These are phyloP conservation scores for Numenius phaeopus DNA, from an alignment of 2,797 vertebrate genomes.

Conservation along the genomic window DNA sequence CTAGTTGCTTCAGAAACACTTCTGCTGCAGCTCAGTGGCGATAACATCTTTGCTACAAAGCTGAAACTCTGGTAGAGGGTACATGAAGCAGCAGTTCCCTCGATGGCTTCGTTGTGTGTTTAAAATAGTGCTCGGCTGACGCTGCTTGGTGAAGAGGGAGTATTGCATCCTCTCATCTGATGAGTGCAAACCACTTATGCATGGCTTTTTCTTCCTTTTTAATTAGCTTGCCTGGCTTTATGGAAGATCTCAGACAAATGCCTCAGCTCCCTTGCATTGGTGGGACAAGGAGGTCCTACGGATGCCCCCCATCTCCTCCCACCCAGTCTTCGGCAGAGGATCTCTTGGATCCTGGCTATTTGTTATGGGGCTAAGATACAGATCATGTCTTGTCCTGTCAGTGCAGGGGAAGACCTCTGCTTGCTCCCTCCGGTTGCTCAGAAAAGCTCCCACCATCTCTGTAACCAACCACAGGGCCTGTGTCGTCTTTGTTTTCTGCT, in stretches of 20 bases:
- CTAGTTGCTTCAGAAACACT: not conserved
- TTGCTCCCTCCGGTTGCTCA: accelerated
- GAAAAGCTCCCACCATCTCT: not conserved
- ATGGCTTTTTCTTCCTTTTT: accelerated
- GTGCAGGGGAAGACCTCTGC: not conserved
- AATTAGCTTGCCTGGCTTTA: not conserved
- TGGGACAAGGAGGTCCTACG: not conserved
- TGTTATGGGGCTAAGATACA: accelerated
- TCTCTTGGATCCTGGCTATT: not conserved
- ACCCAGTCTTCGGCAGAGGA: not conserved
- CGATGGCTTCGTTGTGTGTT: accelerated
- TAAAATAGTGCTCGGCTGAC: constrained; percentile 26
- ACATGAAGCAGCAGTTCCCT: not conserved
- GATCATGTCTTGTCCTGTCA: accelerated
- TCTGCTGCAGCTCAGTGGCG: not conserved
- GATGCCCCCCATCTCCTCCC: not conserved
- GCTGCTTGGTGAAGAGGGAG: constrained; percentile 21
- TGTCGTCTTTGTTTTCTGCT: not conserved
- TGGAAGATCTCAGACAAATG: not conserved
- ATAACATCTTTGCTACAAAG: accelerated
- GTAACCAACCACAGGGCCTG: not conserved
- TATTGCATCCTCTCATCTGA: not conserved
- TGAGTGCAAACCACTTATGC: accelerated
- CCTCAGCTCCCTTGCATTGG: accelerated
- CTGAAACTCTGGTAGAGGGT: not conserved